Evolutionary conservation across 1,140 invertebrate species (phyloP).

Genomic region (Euschistus heros): DNA sequence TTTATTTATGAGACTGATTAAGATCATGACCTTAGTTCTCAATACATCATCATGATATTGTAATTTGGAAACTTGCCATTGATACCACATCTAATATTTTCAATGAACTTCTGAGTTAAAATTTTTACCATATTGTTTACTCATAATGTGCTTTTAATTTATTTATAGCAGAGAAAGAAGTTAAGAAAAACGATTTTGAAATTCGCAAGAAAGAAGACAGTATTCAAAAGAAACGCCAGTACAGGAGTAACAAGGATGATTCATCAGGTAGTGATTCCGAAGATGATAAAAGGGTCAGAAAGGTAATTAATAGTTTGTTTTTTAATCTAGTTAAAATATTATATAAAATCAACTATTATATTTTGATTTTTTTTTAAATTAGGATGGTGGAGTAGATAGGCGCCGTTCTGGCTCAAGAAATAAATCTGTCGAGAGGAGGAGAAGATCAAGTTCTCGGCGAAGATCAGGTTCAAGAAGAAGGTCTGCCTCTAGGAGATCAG

Average conservation of each 20-base stretch:
- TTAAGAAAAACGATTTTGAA: conserved; percentile 55
- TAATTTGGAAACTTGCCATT: too few relatives aligned
- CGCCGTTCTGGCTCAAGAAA: conserved; percentile 26
- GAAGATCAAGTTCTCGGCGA: conserved; percentile 25
- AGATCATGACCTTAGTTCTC: too few relatives aligned
- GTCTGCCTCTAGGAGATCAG: conserved; percentile 37
- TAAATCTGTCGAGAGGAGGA: conserved; percentile 14
- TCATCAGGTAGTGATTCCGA: conserved; percentile 50
- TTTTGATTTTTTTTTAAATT: neutral
- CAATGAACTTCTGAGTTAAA: too few relatives aligned
- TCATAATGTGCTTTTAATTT: conserved; percentile 12
- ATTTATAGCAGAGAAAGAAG: conserved; percentile 28
- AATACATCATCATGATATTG: too few relatives aligned
- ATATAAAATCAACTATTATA: neutral
- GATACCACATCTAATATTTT: too few relatives aligned
- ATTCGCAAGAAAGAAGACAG: conserved; percentile 64
- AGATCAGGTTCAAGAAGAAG: conserved; percentile 37
- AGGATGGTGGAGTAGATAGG: conserved; percentile 18
- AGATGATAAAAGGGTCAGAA: conserved; percentile 24
- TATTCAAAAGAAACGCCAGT: conserved; percentile 71
- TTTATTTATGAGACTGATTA: too few relatives aligned
- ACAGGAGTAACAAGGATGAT: conserved; percentile 70
- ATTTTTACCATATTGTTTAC: neutral
- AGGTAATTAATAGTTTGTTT: conserved; percentile 14
- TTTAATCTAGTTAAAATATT: neutral